Base-by-base conservation (phyloP, 2,888 invertebrate genomes). In the Pycnomerus fuliginosus region DNA sequence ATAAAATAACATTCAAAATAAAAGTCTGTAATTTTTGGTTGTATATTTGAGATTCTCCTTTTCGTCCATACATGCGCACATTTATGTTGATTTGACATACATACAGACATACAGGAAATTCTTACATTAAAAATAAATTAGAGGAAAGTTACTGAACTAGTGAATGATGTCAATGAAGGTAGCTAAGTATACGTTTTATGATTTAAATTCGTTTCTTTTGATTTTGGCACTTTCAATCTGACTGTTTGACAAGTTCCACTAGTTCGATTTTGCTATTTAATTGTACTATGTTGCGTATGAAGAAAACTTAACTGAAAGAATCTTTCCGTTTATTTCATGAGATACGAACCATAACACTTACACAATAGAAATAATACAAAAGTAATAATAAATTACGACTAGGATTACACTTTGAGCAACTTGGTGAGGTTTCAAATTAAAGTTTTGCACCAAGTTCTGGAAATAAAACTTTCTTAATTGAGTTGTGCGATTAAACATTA, bases 41-140 rank as follows among this genome's bases (percentile, higher is more conserved):
- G 65, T 68, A 65, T 69, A 69, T 69, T 71, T 69, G 66, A 68
- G 66, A 66, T 67, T 65, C 68, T 63, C 68, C 62, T 68, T 58
- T 64, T 64, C 67, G 68, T 69, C 65, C 70, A 68, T 70, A 69
- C 70, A 71, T 69, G 68, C 70, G 64, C 67, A 69, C 69, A 70
- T 66, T 65, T 65, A 69, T 64, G 62, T 67, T 68, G 64, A 66
- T 66, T 65, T 67, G 60, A 70, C 69, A 70, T 67, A 68, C 70
- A 71, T 67, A 70, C 71, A 69, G 64, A 71, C 70, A 67, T 70
- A 69, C 70, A 70, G 70, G 66, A 69, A 67, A 61, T 62, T 60
- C 62, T 68, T 65, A 66, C 46, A 31, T 51, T 44, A 53, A 59
- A 55, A 52, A 53, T 41, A 25, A 25, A 36, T 1, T 12, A 5